Conservation (phyloP, 2,797 vertebrate species). For the Pseudocheirus occidentalis region DNA sequence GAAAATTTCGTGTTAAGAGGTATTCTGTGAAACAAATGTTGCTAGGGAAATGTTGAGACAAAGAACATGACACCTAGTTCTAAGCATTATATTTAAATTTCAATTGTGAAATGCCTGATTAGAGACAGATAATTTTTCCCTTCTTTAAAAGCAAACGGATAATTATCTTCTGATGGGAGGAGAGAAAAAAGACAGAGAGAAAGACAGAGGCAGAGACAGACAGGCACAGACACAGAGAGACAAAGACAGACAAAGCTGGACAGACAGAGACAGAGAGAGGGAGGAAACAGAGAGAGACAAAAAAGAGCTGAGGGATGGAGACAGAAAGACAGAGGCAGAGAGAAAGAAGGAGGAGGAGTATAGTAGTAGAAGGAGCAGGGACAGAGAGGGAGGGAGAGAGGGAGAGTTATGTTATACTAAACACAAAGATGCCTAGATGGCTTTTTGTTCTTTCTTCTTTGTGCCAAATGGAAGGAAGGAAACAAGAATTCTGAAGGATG, state of each 20-base stretch:
- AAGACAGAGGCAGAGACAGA: not conserved
- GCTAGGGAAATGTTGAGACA: conserved; percentile 46
- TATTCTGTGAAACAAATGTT: conserved; percentile 49
- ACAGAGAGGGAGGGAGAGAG: not conserved
- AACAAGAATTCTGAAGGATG: not conserved
- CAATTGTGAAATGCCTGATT: not conserved
- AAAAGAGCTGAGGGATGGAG: too few relatives aligned
- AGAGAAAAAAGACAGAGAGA: not conserved
- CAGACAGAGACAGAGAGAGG: not conserved
- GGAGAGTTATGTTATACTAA: not conserved
- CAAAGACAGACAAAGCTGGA: not conserved
- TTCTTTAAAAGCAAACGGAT: not conserved
- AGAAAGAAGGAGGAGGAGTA: not conserved
- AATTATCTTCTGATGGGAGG: not conserved
- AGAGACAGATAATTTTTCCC: not conserved
- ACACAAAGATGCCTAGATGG: not conserved
- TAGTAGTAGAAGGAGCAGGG: fast-evolving
- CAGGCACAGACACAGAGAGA: not conserved
- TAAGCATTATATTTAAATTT: not conserved
- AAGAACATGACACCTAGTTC: conserved; percentile 1
- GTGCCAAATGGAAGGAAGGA: not conserved
- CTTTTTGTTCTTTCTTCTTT: not conserved
- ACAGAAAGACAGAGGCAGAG: not conserved
- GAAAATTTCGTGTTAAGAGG: conserved; percentile 52
- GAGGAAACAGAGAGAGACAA: not conserved